A percentile compares a stretch with the other conserved stretches of the same genome.
These are phyloP conservation scores for Eulemur mongoz DNA, from an alignment of 2,797 vertebrate genomes.

Conservation along the genomic window DNA sequence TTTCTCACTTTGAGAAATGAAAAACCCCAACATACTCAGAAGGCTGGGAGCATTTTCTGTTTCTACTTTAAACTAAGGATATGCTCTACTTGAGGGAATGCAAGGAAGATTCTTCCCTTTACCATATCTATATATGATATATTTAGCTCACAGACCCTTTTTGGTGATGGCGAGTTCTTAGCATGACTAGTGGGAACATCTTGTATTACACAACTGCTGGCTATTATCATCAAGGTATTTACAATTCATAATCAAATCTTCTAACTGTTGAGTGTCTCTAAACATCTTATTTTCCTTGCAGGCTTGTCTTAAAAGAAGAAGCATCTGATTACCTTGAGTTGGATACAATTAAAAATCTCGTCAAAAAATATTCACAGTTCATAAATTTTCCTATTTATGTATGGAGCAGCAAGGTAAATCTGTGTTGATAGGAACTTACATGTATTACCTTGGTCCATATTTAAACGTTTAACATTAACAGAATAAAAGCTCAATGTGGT, in stretches of 20 bases:
- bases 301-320: slow-evolving; percentile 97
- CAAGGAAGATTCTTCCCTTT: neutral
- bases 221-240: neutral
- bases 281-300: slow-evolving; percentile 74
- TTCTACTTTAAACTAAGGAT: neutral
- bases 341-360: slow-evolving; percentile 97
- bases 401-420: slow-evolving; percentile 97
- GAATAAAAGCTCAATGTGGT: neutral
- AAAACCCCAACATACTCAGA: neutral
- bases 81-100: neutral
- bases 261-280: neutral
- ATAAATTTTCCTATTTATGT: slow-evolving; percentile 99
- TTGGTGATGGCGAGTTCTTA: neutral
- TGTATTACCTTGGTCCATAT: neutral
- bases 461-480: neutral
- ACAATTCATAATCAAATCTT: neutral
- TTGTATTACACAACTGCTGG: neutral
- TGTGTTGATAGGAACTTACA: neutral
- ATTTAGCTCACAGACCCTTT: neutral
- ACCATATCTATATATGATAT: neutral
- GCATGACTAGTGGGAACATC: neutral
- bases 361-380: slow-evolving; percentile 98
- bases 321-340: slow-evolving; percentile 98
- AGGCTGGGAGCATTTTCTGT: neutral
- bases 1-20: neutral